phyloP scores from a whole-genome alignment of 2,888 invertebrate genomes.

The Ichneumon xanthorius region DNA sequence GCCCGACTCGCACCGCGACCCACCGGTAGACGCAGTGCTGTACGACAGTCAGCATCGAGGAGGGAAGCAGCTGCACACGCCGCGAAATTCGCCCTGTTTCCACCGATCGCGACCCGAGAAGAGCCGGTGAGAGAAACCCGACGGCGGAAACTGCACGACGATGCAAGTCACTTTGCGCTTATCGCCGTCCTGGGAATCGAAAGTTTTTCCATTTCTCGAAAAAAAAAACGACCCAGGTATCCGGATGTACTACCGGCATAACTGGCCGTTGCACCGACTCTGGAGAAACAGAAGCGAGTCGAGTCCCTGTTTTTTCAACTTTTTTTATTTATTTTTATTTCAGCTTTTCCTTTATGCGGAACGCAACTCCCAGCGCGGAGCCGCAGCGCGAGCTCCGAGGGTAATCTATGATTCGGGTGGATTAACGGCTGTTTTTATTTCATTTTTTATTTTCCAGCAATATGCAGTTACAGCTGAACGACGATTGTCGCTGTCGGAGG shows the following conservation, averaged over 20 bases:
- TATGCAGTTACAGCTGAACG: background rate
- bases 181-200: slow-evolving; percentile 60
- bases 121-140: background rate
- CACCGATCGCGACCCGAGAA: slow-evolving; percentile 21
- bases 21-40: background rate
- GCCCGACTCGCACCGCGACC: background rate
- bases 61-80: slow-evolving; percentile 2
- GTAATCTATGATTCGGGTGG: slow-evolving; percentile 13
- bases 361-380: background rate
- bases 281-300: slow-evolving; percentile 14
- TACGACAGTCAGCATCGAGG: slow-evolving; percentile 31
- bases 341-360: background rate
- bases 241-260: slow-evolving; percentile 10
- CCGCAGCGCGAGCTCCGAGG: slow-evolving; percentile 4
- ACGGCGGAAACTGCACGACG: slow-evolving; percentile 39
- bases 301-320: background rate
- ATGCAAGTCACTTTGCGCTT: slow-evolving; percentile 53
- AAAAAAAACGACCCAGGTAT: background rate
- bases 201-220: slow-evolving; percentile 63
- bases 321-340: slow-evolving; percentile 4
- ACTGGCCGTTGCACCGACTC: slow-evolving; percentile 15
- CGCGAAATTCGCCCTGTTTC: slow-evolving; percentile 1
- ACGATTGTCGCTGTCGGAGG: too few species aligned
- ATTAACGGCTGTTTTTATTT: slow-evolving; percentile 26
- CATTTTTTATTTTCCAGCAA: background rate